Evolutionary conservation across 2,113 vertebrate species (phyloP), one percentile per base, ranked within the genome.

Genomic region (Scomber scombrus): DNA sequence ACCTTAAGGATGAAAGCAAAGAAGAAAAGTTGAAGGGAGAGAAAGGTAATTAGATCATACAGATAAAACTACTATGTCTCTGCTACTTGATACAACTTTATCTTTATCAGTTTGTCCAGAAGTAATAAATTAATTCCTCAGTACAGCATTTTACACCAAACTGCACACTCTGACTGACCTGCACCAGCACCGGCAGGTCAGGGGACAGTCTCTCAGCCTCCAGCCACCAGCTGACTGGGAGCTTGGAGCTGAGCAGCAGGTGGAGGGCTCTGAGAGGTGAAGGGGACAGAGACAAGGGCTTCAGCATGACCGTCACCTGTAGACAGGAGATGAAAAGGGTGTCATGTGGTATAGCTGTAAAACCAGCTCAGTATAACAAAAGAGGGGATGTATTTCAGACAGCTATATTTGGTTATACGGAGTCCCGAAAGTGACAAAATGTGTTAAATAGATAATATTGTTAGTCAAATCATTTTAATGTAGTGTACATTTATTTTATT

Each of bases 201-300:
- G 72, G 19, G 0, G 92, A 89, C 21, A 95, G 81, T 10, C 81
- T 66, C 61, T 94, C 88, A 0, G 81, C 80, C 79, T 95, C 89
- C 69, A 96, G 54, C 58, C 70, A 54, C 95, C 95, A 96, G 66
- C 13, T 65, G 72, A 94, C 50, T 0, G 91, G 80, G 10, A 82
- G 61, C 69, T 85, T 88, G 76, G 94, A 95, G 86, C 92, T 95
- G 71, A 96, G 90, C 74, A 95, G 86, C 50, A 96, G 87, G 71
- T 90, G 84, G 69, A 95, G 31, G 0, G 58, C 18, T 21, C 93
- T 88, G 6, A 64, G 29, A 49, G 84, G 68, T 0, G 90, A 68
- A 0, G 23, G 60, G 12, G 85, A 46, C 45, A n/a, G 58, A 47
- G 80, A 85, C 75, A 95, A 43, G 10, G 91, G 91, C 61, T 84